Evolutionary conservation across 2,113 vertebrate genomes (phyloP), one percentile per base, ranked within the genome.

Genomic region (Pluvianellus socialis): DNA sequence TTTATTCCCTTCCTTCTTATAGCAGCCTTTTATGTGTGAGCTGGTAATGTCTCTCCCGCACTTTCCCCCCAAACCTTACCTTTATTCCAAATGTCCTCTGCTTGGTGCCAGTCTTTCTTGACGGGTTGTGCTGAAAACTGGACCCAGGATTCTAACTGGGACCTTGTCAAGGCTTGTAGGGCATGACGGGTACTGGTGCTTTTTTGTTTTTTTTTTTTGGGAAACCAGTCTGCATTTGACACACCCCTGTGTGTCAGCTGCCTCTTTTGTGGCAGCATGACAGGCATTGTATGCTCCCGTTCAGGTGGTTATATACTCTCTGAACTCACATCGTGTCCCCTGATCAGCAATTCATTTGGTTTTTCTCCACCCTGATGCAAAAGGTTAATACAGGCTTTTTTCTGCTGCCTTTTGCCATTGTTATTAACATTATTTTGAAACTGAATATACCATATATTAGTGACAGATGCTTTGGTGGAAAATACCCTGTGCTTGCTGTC

Each of bases 211-310:
- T 38, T 38, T 38, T 38, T 38, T 38, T 38, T 38, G 38, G 56
- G 28, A 18, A 30, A 22, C 32, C 5, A 1, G 33, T 18, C 63
- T 77, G 55, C 45, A 59, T 59, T 38, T 88, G 67, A 28, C 26
- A 7, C 6, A 0, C 9, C 1, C 5, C 12, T 32, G 72, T 20
- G 6, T 50, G 45, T 52, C 61, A 72, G 40, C 52, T 70, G 50
- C 22, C 33, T 55, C 20, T 32, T 4, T 8, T 59, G 50, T 44
- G 53, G 18, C 65, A 71, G 38, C 3, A 5, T 14, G 30, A 53
- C 10, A 3, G 35, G 68, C 10, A 6, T 5, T 10, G 52, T 33
- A 1, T 14, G 35, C 28, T 79, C 26, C 5, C 0, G 0, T 30
- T 71, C 28, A 32, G 49, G 35, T 55, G 49, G 7, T 65, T 68